phyloP scores from a whole-genome alignment of 2,113 vertebrate species.

The Donacobius atricapilla region DNA sequence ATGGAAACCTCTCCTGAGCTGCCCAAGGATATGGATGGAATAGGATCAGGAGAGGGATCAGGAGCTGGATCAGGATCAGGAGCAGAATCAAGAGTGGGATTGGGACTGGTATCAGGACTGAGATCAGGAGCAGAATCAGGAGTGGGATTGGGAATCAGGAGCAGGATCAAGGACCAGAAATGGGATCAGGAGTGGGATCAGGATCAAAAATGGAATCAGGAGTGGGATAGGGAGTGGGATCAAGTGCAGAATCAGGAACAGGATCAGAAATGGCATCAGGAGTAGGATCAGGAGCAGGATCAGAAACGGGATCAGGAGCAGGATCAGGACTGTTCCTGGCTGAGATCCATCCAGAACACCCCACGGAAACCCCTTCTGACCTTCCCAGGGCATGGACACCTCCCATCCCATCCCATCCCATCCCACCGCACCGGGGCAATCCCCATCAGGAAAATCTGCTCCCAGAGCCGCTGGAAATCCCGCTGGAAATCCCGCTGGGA shows the following conservation, averaged over 20 bases:
- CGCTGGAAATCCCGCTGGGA: accelerated
- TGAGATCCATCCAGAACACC: neutral
- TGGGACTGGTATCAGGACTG: too few species aligned
- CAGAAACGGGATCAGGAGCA: accelerated
- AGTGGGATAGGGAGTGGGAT: too few species aligned
- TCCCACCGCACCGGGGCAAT: accelerated
- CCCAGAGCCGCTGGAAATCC: neutral
- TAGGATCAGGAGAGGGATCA: too few species aligned
- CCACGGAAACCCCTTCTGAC: neutral
- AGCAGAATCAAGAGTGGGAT: too few species aligned
- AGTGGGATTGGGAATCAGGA: neutral
- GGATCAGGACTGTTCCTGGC: neutral
- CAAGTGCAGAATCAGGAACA: neutral
- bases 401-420: too few species aligned
- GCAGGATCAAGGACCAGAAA: neutral
- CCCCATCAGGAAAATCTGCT: accelerated
- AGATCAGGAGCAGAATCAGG: too few species aligned
- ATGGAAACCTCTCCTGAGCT: too few species aligned
- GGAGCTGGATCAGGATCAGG: too few species aligned
- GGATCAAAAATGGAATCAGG: neutral
- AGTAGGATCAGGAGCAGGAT: accelerated
- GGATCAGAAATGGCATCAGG: too few species aligned
- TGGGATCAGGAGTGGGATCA: accelerated
- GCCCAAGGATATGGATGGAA: too few species aligned
- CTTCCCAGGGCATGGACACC: neutral